phyloP scores from a whole-genome alignment of 2,797 vertebrate species.

The Syndactyla subalaris region DNA sequence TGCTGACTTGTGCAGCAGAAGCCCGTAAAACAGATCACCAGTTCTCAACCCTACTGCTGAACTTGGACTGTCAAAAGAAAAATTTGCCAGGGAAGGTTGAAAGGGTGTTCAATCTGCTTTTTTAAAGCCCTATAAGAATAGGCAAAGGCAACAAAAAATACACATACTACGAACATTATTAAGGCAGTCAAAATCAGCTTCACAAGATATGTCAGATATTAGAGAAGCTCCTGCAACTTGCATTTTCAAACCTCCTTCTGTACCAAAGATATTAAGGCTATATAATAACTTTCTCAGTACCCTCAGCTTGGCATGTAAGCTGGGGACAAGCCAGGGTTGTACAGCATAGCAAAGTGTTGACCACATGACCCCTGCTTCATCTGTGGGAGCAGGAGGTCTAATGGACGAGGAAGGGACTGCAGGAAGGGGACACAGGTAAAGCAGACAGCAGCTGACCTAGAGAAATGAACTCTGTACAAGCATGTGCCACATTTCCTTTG shows the following conservation, averaged over 20 bases:
- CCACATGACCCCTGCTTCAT: not conserved
- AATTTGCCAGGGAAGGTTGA: not conserved
- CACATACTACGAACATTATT: not conserved
- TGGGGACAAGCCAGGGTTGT: not conserved
- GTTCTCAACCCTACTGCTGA: not conserved
- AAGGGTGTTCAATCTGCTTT: not conserved
- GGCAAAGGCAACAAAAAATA: not conserved
- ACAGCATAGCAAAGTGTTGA: not conserved
- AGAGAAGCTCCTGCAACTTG: not conserved
- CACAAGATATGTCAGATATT: not conserved
- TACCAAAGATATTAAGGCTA: not conserved
- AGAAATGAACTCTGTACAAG: not conserved
- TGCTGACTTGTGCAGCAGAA: not conserved
- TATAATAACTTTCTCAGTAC: not conserved
- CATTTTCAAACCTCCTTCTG: not conserved
- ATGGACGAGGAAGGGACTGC: not conserved
- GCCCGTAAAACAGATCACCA: not conserved
- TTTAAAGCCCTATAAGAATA: not conserved
- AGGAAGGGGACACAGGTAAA: not conserved
- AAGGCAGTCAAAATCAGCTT: not conserved
- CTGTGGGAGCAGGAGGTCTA: not conserved
- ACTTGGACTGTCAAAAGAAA: not conserved
- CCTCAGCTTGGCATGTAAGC: accelerated
- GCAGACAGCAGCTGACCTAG: not conserved
- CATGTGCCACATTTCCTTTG: not conserved